These are phyloP conservation scores for Uria aalge DNA, from an alignment of 2,113 vertebrate species.

Conservation along the genomic window DNA sequence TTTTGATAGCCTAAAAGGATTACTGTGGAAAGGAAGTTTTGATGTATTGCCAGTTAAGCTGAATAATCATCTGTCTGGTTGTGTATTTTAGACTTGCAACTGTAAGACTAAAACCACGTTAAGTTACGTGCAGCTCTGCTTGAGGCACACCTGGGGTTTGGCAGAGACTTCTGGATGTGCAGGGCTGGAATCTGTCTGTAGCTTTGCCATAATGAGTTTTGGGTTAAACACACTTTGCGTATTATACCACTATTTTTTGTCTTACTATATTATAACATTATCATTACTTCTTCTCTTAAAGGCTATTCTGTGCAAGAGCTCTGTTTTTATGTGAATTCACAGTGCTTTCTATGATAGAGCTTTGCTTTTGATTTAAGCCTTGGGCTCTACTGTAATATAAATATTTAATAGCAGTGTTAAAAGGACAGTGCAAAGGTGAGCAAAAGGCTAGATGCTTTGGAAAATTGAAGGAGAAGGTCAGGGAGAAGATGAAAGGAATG, in stretches of 20 bases:
- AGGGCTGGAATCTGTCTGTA: not conserved
- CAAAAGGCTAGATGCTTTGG: not conserved
- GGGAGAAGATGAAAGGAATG: not conserved
- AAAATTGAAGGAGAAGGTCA: not conserved
- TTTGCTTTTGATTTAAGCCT: not conserved
- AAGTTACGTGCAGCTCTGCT: not conserved
- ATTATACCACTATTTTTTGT: not conserved
- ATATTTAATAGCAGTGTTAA: not conserved
- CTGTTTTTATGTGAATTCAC: not conserved
- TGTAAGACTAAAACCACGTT: not conserved
- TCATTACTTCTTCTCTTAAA: not conserved
- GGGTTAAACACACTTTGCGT: not conserved
- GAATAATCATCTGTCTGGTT: not conserved
- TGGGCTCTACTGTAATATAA: not conserved
- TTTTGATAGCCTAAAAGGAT: not conserved
- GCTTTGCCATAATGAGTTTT: not conserved
- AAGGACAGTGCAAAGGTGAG: not conserved
- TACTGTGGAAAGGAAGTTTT: not conserved
- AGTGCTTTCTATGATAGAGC: not conserved
- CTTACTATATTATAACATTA: accelerated
- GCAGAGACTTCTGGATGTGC: not conserved
- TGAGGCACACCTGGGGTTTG: not conserved
- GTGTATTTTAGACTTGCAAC: not conserved
- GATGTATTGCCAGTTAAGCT: not conserved
- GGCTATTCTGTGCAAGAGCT: not conserved